phyloP scores from a whole-genome alignment of 2,888 invertebrate species.

The Subacronicta megacephala region DNA sequence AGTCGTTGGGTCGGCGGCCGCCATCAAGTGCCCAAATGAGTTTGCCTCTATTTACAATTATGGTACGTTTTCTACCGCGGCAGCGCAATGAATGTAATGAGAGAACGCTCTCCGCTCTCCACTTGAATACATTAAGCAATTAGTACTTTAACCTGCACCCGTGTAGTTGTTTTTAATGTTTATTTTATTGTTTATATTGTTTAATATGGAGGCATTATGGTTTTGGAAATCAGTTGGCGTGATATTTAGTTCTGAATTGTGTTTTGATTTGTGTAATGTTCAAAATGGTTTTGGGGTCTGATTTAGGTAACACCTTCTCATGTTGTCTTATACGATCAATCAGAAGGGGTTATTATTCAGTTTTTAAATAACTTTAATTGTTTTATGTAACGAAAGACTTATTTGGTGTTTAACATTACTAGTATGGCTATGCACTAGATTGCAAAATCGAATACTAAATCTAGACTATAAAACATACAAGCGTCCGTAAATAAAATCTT shows the following conservation, averaged over 20 bases:
- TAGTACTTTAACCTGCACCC: conserved; percentile 56
- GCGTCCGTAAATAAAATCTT: no score
- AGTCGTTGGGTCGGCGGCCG: conserved; percentile 51
- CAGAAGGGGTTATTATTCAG: no score
- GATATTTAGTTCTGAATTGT: conserved; percentile 23
- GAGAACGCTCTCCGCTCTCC: conserved; percentile 57
- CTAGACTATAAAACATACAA: no score
- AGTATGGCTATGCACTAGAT: no score
- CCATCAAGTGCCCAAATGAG: conserved; percentile 77
- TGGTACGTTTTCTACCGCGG: conserved; percentile 52
- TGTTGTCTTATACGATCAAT: no score
- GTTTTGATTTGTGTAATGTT: background rate
- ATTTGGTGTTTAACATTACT: no score
- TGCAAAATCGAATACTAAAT: no score
- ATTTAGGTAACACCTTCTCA: background rate
- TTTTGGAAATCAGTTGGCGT: conserved; percentile 40
- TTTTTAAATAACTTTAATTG: no score
- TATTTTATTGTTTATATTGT: conserved; percentile 59
- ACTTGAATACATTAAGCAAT: conserved; percentile 75
- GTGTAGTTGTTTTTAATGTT: conserved; percentile 57
- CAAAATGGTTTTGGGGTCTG: background rate
- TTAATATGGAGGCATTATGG: conserved; percentile 45
- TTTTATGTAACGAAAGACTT: no score
- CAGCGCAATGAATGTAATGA: conserved; percentile 70
- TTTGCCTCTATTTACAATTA: conserved; percentile 78